phyloP scores from a whole-genome alignment of 2,113 vertebrate species.

The Apistogramma diplotaenia region DNA sequence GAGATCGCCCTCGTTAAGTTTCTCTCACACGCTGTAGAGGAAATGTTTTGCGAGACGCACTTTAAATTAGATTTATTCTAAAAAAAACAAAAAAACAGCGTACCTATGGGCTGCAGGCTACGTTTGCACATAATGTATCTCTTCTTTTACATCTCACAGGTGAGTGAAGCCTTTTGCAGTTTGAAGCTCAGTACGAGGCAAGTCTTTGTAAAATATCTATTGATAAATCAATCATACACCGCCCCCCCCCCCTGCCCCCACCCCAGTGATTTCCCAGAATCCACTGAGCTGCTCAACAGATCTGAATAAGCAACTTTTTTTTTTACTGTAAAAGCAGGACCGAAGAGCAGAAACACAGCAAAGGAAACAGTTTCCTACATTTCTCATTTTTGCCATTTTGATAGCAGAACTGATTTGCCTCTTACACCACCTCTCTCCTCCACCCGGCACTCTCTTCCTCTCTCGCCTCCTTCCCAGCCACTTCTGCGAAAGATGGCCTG shows the following conservation, averaged over 20 bases:
- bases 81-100: not conserved
- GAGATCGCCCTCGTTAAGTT: conserved; percentile 22
- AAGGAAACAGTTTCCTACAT: conserved; percentile 8
- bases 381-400: conserved; percentile 36
- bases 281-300: not conserved
- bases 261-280: not conserved
- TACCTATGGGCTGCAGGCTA: not conserved
- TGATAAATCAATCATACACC: conserved; percentile 10
- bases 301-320: conserved; percentile 14
- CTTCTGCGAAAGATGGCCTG: conserved; percentile 66
- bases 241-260: not conserved
- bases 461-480: conserved; percentile 20
- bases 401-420: conserved; percentile 30
- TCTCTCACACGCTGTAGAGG: conserved; percentile 2
- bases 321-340: not conserved
- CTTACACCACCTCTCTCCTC: conserved; percentile 17
- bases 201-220: conserved; percentile 5
- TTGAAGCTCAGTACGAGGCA: not conserved
- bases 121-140: not conserved
- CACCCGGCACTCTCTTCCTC: not conserved
- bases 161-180: not conserved
- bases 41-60: conserved; percentile 10
- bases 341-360: not conserved
- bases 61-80: conserved; percentile 22
- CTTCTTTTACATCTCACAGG: not conserved